A percentile compares a stretch with the other conserved stretches of the same genome.
Evolutionary conservation across 2,113 vertebrate species (phyloP).

Genomic region (Brachypteracias leptosomus): DNA sequence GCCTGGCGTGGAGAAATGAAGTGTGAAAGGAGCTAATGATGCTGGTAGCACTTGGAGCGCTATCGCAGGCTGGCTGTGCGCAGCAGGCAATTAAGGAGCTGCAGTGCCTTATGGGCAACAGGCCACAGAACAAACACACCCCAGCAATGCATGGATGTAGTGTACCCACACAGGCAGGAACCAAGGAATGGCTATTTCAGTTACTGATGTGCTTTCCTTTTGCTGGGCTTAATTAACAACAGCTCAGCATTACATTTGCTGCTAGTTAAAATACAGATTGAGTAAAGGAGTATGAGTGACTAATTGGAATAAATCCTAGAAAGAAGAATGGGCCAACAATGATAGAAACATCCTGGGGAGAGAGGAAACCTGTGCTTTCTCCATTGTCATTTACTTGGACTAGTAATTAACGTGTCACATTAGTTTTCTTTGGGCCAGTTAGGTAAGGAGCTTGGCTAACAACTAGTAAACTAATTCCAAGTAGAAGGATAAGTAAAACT

Average conservation of each 20-base stretch:
- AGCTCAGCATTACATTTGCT: rapidly evolving
- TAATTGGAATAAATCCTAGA: not conserved
- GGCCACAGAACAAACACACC: not conserved
- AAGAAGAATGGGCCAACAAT: not conserved
- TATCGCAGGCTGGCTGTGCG: not conserved
- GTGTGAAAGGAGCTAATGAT: conserved; percentile 40
- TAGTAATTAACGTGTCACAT: not conserved
- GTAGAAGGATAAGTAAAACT: not conserved
- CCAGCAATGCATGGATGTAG: not conserved
- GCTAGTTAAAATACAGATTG: not conserved
- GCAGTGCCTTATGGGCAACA: not conserved
- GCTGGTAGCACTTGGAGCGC: not conserved
- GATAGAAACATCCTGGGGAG: not conserved
- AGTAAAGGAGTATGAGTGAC: not conserved
- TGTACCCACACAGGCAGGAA: not conserved
- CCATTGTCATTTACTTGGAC: not conserved
- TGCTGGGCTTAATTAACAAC: not conserved
- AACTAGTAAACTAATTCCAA: not conserved
- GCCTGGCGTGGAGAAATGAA: not conserved
- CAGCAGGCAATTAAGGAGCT: conserved; percentile 2
- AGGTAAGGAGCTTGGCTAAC: not conserved
- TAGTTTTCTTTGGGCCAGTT: not conserved
- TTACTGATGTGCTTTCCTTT: not conserved
- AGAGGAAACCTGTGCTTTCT: not conserved
- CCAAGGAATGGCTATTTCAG: not conserved